Evolutionary conservation across 2,797 vertebrate genomes (phyloP), one percentile per base, ranked within the genome.

Genomic region (Girardinus metallicus): DNA sequence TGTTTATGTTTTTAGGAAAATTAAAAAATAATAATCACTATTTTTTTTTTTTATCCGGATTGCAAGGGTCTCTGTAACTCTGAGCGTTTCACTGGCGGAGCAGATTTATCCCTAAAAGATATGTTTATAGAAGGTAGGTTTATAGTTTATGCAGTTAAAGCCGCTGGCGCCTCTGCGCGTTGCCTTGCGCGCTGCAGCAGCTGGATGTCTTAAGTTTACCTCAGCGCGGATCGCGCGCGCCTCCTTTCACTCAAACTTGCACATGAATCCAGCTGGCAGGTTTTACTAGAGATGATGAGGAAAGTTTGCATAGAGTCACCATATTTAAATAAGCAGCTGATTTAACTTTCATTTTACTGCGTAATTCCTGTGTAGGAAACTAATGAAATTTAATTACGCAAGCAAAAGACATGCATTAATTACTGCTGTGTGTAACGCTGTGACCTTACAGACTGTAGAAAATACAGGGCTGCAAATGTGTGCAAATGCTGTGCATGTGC

Each of bases 361-460:
- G 34, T 79, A 68, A 79, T 73, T 76, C 15, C 46, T 72, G 16
- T 44, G 51, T 53, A 26, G 75, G 18, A 80, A 73, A 44, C 41
- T 8, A 73, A 15, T 83, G 43, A 70, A 60, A 77, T 49, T 43
- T 1, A 78, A 78, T 57, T 49, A 80, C 12, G 41, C 1, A 29
- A 72, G 26, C 43, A 53, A n/a, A 43, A n/a, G 73, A 49, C 23
- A 31, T 31, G 57, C 39, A 41, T 47, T 68, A 34, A 55, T 73
- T 78, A 74, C 55, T 75, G 51, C 51, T 70, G 75, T 36, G 2
- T 39, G 68, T 15, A 29, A 41, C 36, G 8, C 10, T 47, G 47
- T 49, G 41, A 74, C 70, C 71, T 70, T 36, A 72, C 16, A 81
- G n/a, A 55, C 64, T 26, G 13, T 51, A 44, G 13, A 70, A 57